Conservation (phyloP, 2,888 invertebrate genomes). For the Meta bourneti region DNA sequence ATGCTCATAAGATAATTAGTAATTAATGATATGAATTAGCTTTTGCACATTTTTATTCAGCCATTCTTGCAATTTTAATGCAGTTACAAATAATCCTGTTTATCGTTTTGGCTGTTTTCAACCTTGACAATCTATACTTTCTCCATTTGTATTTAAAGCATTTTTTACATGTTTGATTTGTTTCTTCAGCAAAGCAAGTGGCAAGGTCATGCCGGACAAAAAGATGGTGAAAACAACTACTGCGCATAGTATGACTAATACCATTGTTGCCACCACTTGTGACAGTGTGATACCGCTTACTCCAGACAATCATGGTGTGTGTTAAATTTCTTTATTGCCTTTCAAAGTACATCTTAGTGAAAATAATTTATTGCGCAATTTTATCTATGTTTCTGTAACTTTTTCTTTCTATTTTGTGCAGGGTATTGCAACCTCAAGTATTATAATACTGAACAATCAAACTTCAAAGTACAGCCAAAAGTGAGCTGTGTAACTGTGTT, state of each 20-base stretch:
- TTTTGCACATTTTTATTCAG: no score
- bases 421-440: constrained; percentile 55
- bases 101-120: no score
- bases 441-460: constrained; percentile 27
- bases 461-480: constrained; percentile 60
- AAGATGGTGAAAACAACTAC: constrained; percentile 34
- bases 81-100: neutral
- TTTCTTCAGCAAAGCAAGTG: constrained; percentile 16
- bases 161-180: neutral
- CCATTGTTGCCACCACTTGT: constrained; percentile 71
- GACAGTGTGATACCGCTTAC: constrained; percentile 77
- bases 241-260: constrained; percentile 24
- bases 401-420: neutral
- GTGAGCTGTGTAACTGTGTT: constrained; percentile 89
- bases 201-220: constrained; percentile 39
- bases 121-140: neutral
- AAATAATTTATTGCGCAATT: no score
- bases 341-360: no score
- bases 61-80: no score
- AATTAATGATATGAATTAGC: neutral
- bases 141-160: neutral
- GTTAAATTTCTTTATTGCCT: neutral
- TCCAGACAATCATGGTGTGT: constrained; percentile 76
- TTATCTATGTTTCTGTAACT: neutral
- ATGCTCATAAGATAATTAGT: no score